Base-by-base conservation (phyloP, 2,888 invertebrate genomes). In the Pterobdella sp. region DNA sequence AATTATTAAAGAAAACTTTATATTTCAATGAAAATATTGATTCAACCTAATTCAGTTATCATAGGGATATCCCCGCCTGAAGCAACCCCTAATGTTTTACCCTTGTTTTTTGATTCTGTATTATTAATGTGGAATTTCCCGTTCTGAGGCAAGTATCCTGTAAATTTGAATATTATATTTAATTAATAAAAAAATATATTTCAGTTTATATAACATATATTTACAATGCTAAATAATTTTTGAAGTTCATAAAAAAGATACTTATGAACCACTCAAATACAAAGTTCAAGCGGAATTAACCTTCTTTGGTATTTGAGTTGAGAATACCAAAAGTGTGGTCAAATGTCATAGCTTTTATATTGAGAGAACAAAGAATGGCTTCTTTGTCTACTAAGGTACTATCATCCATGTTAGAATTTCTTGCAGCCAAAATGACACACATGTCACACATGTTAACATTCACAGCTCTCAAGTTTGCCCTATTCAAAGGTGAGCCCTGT, bases 401-500 rank as follows among this genome's bases (percentile, higher is more conserved):
- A 88, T 99, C 98, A 86, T 99, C 98, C 64, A 73, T 72, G 49
- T 72, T 77, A n/a, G 75, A 71, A 52, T 78, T 78, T 26, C 78
- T 94, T 82, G 97, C 97, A 84, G 97, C 97, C 85, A 99, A 88
- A 85, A 99, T 97, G 85, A 97, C 97, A 88, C 98, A 98, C 97
- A 98, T 99, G 89, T 98, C 98, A 89, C 98, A 98, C 81, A 97
- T 88, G 87, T 99, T 98, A 79, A 99, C 96, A 87, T 98, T 98
- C 79, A 98, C 97, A 84, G 98, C 97, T 81, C 98, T 90, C 84
- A 99, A 88, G 88, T 99, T 97, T 82, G 98, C 97, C 84, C 98
- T 90, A 86, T 96, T 97, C 85, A 99, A 87, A 80, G 76, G 86
- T 94, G 96, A 86, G 95, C 95, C 87, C 97, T 96, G 88, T 96